Evolutionary conservation across 2,888 invertebrate genomes (phyloP).

Genomic region (Chrysotoxum bicinctum): DNA sequence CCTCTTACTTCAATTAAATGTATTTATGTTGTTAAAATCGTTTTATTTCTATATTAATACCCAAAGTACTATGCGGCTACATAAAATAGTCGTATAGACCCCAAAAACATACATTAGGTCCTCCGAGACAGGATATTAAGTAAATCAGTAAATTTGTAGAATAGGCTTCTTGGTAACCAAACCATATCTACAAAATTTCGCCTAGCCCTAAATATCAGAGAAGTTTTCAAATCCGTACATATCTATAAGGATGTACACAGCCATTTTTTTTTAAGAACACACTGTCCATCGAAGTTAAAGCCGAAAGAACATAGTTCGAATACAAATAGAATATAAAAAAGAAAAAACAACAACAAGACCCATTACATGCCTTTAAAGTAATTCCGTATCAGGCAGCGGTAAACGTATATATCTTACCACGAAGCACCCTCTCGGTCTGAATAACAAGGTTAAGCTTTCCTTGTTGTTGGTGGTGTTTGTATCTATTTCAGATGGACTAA

Average conservation of each 20-base stretch:
- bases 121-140: not conserved
- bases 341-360: constrained; percentile 9
- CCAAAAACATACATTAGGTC: constrained; percentile 44
- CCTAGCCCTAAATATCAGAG: not conserved
- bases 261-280: not conserved
- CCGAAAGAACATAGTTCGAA: not conserved
- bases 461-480: constrained; percentile 2
- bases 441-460: constrained; percentile 21
- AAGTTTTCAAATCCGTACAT: not conserved
- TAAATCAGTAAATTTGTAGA: constrained; percentile 15
- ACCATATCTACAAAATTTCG: not conserved
- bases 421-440: not conserved
- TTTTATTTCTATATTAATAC: constrained; percentile 15
- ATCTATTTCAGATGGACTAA: constrained; percentile 31
- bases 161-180: not conserved
- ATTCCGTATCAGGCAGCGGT: constrained; percentile 48
- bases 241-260: not conserved
- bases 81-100: not conserved
- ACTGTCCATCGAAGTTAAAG: constrained; percentile 5
- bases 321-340: not conserved
- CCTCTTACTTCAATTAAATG: constrained; percentile 24
- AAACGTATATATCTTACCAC: constrained; percentile 3
- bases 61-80: not conserved
- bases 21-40: constrained; percentile 53
- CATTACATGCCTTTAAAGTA: constrained; percentile 65